Evolutionary conservation across 2,797 vertebrate genomes (phyloP), one percentile per base, ranked within the genome.

Genomic region (Trachops cirrhosus): DNA sequence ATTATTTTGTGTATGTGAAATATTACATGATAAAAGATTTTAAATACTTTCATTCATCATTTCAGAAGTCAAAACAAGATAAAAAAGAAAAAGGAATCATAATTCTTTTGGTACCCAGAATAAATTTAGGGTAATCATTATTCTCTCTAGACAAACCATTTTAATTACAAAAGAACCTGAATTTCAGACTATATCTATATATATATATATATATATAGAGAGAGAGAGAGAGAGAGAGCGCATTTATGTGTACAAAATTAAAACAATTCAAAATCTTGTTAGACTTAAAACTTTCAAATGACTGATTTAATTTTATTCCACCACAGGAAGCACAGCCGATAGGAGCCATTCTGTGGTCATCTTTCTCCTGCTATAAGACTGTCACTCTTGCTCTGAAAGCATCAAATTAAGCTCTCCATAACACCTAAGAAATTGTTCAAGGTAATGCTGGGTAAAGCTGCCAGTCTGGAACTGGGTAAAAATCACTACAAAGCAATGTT

Each of bases 151-250:
- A 78, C 52, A 89, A 54, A 54, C 52, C 52, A 54, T 94, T 94
- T 93, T 84, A 95, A 92, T 67, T 92, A 80, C 14, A 85, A 96
- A 96, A 89, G 18, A 89, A 84, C 39, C 29, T 88, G 39, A 92
- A 86, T 90, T 86, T 88, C 75, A 88, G n/a, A 50, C 74, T 29
- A 91, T 7, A 50, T 9, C 88, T 6, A 48, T 9, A 39, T 50
- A 79, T 9, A 73, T 62, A 71, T 32, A 73, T 18, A 78, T 24
- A 91, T 5, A 46, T 64, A 80, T 9, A 75, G 52, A 74, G n/a
- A n/a, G n/a, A n/a, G n/a, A n/a, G n/a, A n/a, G n/a, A n/a, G n/a
- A n/a, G n/a, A n/a, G n/a, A n/a, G n/a, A n/a, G n/a, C n/a, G 14
- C 34, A 96, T 84, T 62, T 73, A 68, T 24, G 0, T 54, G 39